phyloP scores from a whole-genome alignment of 2,888 invertebrate species.

The Euplagia quadripunctaria region DNA sequence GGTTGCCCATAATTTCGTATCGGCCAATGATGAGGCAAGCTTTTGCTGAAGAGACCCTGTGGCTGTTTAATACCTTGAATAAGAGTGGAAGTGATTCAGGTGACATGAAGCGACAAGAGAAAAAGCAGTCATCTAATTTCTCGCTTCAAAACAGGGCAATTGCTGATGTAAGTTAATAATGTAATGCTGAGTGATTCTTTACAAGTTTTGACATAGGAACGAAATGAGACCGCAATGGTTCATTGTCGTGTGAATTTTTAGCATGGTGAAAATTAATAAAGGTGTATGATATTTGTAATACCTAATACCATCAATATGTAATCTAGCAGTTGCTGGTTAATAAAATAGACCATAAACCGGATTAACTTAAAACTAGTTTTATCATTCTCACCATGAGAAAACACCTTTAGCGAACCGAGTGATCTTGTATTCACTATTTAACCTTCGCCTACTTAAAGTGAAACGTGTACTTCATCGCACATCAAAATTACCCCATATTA shows the following conservation, averaged over 20 bases:
- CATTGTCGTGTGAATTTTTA: background rate
- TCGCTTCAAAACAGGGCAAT: background rate
- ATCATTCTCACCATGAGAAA: conserved; percentile 2
- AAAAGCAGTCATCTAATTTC: background rate
- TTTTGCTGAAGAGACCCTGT: background rate
- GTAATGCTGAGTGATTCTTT: no score
- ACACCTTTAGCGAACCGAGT: conserved; percentile 26
- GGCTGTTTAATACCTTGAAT: background rate
- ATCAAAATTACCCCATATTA: conserved; percentile 56
- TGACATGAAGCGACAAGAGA: background rate
- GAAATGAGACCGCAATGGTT: no score
- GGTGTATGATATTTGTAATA: no score
- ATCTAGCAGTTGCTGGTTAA: background rate
- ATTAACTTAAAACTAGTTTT: background rate
- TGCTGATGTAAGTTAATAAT: background rate
- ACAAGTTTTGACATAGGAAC: no score
- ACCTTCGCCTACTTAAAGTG: conserved; percentile 54
- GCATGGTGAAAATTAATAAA: no score
- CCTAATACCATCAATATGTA: no score
- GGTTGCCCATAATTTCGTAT: no score
- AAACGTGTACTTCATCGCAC: conserved; percentile 49
- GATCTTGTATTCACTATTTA: conserved; percentile 47
- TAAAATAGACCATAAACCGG: background rate
- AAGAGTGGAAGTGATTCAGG: background rate
- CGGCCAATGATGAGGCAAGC: background rate